Evolutionary conservation across 2,797 vertebrate species (phyloP), one percentile per base, ranked within the genome.

Genomic region (Parotocinclus haroldoi): DNA sequence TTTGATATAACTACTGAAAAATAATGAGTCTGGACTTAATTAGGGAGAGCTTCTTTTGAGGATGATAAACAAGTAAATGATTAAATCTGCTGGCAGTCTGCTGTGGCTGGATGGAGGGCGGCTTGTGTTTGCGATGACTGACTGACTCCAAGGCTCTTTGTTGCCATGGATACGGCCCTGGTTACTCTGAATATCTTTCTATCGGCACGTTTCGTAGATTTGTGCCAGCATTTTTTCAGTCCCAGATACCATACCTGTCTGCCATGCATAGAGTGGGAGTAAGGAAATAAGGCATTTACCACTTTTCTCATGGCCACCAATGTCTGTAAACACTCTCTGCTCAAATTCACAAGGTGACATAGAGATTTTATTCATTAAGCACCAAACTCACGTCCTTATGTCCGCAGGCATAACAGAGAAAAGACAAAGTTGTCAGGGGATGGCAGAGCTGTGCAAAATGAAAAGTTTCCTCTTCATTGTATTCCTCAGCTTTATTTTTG

Each of bases 401-500:
- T 74, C 60, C 71, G 73, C 68, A 74, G 69, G 71, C 74, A 72
- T 67, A 76, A 54, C 58, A 53, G 48, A 77, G 71, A 74, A 67
- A 64, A 70, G 65, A 74, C 66, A 76, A 63, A 76, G 50, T 71
- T 75, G 44, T 50, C 39, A 59, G 62, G 71, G 62, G 68, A 78
- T 54, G 68, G 56, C 70, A 76, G 48, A 60, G 76, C 66, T 46
- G 61, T 77, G 56, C 70, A 54, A 72, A 79, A 85, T 75, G 60
- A 82, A 78, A 82, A 74, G 46, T 67, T 58, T 75, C 27, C 27
- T 27, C 76, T 79, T 75, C 78, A 87, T 83, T 83, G 85, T 90
- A 86, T 85, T 89, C 85, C 84, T 89, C 85, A 79, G 89, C 88
- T 92, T 92, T 91, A 92, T 91, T 92, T 89, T 57, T 13, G 79